A percentile compares a stretch with the other conserved stretches of the same genome.
Evolutionary conservation across 1,140 invertebrate genomes (phyloP).

Genomic region (Camponotus vicinus): DNA sequence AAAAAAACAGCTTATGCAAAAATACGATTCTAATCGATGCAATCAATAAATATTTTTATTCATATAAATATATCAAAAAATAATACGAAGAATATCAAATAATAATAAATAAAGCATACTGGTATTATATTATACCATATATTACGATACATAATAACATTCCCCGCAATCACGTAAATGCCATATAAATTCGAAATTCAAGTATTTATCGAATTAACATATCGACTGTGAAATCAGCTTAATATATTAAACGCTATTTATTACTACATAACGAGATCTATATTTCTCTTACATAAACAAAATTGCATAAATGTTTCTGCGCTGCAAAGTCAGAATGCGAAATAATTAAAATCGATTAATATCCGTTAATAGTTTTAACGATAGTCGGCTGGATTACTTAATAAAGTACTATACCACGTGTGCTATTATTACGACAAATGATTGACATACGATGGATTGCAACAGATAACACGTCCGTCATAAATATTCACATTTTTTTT

Average conservation of each 20-base stretch:
- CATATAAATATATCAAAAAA: neutral
- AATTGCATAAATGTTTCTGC: neutral
- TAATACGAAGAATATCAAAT: neutral
- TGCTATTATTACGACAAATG: neutral
- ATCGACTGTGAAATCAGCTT: neutral
- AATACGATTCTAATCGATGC: neutral
- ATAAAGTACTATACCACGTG: neutral
- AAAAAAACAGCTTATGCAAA: neutral
- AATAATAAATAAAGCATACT: neutral
- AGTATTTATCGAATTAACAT: conserved; percentile 9
- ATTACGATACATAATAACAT: conserved; percentile 15
- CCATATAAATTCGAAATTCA: neutral
- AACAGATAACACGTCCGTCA: neutral
- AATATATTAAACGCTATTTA: neutral
- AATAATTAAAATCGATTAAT: neutral
- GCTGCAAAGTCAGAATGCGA: neutral
- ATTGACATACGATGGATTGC: neutral
- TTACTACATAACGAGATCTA: neutral
- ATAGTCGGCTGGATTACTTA: conserved; percentile 11
- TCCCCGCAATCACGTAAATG: neutral
- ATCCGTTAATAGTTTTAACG: neutral
- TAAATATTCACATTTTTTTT: conserved; percentile 6
- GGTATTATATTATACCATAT: too few relatives aligned
- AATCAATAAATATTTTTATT: neutral
- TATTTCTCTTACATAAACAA: neutral